Base-by-base conservation (phyloP, 1,140 invertebrate species). In the Thrips palmi region DNA sequence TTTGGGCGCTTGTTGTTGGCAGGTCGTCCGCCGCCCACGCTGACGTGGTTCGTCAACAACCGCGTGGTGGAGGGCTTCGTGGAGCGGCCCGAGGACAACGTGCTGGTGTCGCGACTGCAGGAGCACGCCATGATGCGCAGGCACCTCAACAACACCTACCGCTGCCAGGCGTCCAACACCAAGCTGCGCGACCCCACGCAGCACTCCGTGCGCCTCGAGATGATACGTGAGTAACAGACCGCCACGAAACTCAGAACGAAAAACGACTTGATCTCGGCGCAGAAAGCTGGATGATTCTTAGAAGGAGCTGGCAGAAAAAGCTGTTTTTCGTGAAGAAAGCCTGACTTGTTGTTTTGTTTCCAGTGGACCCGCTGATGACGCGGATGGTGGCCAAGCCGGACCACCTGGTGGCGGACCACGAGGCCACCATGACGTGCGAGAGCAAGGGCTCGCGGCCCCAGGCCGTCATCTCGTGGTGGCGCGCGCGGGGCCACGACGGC, bases 141-240 rank as follows among this genome's bases (percentile, higher is more conserved):
- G 39, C 74, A 86, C 40, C 65, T 85, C 29, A 83, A 84, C 53
- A 77, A 76, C 7, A 80, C 75, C 3, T 81, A 77, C 58, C 84
- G 79, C 55, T 88, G 85, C 55, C 74, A 77, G 52, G 84, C 83
- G 1, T 74, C 71, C 33, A 89, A 88, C 54, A 86, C 82, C 12
- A 78, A 86, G 49, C 68, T 86, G 20, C 80, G 78, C 51, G 69
- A 74, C 46, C 78, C 83, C 1, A 64, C 74, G 31, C 78, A 83
- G 53, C 77, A 76, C 52, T 75, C 70, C 38, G 74, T 81, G 45
- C 59, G 78, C 46, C 62, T 84, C 48, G 79, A 84, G 56, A 67
- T 86, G 60, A 68, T 80, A 49, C 59, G 81, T 85, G 57, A 76
- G 76, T 76, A 50, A n/a, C n/a, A n/a, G n/a, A n/a, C n/a, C n/a